Conservation (phyloP, 2,888 invertebrate species). For the Luperina nickerlii region DNA sequence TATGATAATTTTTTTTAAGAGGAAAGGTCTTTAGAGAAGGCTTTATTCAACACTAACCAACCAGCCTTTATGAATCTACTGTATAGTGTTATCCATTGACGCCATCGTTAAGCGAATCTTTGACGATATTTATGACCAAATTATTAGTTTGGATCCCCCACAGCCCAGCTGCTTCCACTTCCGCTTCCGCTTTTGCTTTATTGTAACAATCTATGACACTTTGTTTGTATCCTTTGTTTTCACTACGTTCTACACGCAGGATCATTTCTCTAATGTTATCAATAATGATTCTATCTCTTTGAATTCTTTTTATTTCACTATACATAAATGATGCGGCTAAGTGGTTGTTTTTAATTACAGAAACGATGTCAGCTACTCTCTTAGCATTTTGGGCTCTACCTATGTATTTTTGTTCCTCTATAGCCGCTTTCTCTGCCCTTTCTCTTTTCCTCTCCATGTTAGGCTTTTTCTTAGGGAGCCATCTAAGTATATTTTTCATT, state of each 20-base stretch:
- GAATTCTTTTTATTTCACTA: constrained; percentile 22
- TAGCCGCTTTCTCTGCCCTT: not conserved
- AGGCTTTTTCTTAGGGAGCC: constrained; percentile 17
- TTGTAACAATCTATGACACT: not conserved
- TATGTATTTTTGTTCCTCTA: not conserved
- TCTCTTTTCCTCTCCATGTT: not conserved
- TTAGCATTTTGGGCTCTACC: not conserved
- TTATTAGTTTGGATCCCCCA: not conserved
- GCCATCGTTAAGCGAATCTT: constrained; percentile 5
- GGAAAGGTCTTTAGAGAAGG: not conserved
- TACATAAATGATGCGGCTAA: constrained; percentile 9
- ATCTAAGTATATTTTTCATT: not conserved
- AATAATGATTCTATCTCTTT: not conserved
- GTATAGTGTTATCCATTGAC: not conserved
- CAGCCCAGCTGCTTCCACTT: rapidly evolving
- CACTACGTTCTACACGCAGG: not conserved
- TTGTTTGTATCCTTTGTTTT: not conserved
- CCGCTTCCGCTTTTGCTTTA: not conserved
- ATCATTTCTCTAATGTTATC: constrained; percentile 19
- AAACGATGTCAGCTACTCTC: constrained; percentile 12
- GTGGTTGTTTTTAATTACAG: constrained; percentile 10
- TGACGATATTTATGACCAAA: constrained; percentile 6
- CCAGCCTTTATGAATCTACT: not conserved
- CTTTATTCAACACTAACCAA: not conserved
- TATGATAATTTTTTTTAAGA: not conserved